Conservation (phyloP, 2,113 vertebrate species). For the Lampris incognitus region DNA sequence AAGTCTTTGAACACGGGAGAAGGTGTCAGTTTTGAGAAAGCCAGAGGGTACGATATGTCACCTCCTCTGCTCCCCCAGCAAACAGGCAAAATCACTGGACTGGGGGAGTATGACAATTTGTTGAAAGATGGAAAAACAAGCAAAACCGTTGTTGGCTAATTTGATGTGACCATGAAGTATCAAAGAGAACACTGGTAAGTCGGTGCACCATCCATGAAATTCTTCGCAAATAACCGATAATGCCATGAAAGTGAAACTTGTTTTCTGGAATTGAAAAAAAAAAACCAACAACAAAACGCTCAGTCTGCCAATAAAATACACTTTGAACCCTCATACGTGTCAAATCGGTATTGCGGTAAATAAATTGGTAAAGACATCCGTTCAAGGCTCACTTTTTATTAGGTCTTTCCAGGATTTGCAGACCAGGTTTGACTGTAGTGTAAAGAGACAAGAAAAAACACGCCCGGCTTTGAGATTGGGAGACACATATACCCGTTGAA, state of each 20-base stretch:
- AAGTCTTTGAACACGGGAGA: slow-evolving; percentile 48
- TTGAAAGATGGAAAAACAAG: slow-evolving; percentile 26
- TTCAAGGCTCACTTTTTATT: slow-evolving; percentile 37
- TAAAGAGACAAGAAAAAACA: slow-evolving; percentile 29
- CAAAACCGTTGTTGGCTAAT: slow-evolving; percentile 20
- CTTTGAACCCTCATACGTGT: slow-evolving; percentile 20
- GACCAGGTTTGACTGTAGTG: slow-evolving; percentile 36
- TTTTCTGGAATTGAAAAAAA: slow-evolving; percentile 3
- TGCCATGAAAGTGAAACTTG: slow-evolving; percentile 30
- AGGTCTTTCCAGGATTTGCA: slow-evolving; percentile 31
- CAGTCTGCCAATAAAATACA: slow-evolving; percentile 15
- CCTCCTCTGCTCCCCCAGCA: slow-evolving; percentile 26
- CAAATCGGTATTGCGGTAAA: slow-evolving; percentile 30
- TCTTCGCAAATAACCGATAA: slow-evolving; percentile 23
- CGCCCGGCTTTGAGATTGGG: slow-evolving; percentile 38
- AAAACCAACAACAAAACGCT: neutral
- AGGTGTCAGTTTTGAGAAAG: slow-evolving; percentile 25
- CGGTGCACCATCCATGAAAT: slow-evolving; percentile 28
- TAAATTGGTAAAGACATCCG: slow-evolving; percentile 54
- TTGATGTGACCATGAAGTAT: slow-evolving; percentile 29
- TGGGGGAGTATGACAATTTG: slow-evolving; percentile 32
- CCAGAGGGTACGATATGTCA: slow-evolving; percentile 26
- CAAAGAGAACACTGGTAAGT: slow-evolving; percentile 24
- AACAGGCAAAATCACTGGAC: slow-evolving; percentile 4
- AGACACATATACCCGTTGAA: slow-evolving; percentile 53